Evolutionary conservation across 2,797 vertebrate genomes (phyloP), one percentile per base, ranked within the genome.

Genomic region (Mus minutoides): DNA sequence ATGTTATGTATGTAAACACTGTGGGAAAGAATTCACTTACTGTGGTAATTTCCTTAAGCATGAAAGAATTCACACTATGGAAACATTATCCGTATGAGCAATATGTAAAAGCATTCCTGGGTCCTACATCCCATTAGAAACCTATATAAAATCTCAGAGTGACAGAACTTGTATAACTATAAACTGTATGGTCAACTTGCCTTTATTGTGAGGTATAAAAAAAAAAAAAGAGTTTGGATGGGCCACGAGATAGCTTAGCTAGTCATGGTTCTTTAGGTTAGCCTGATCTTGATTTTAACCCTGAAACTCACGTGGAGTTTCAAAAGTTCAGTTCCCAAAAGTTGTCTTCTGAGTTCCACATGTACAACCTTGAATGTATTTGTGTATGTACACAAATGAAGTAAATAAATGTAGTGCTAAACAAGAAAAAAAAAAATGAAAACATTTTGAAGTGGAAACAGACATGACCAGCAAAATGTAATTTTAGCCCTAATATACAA

Each of bases 11-110:
- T 60, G 80, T 75, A 92, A 71, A 29, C 64, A 71, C 13, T 73
- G 37, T 92, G 77, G 79, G 43, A 92, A 75, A 84, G 90, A 69
- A 84, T 92, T 75, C 26, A 92, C 52, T 16, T 86, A 60, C 1
- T 91, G 79, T 54, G 79, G 62, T 56, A 78, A 82, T 82, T 80
- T 56, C 89, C 58, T 83, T 43, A 82, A 80, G 54, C 79, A 60
- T 49, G 90, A 83, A 21, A 92, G 79, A 84, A 71, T 62, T 79
- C 58, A 78, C 49, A n/a, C 22, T 26, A 49, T 37, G 29, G 88
- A 67, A 40, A 69, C 64, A 62, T 37, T 91, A 43, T 91, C 89
- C 62, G 1, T n/a, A 12, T 86, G 21, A 86, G 13, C 46, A 86
- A n/a, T 52, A 24, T 52, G 6, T 85, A 46, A n/a, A 62, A 62